Evolutionary conservation across 1,140 invertebrate genomes (phyloP).

Genomic region (Meloidogyne chitwoodi): DNA sequence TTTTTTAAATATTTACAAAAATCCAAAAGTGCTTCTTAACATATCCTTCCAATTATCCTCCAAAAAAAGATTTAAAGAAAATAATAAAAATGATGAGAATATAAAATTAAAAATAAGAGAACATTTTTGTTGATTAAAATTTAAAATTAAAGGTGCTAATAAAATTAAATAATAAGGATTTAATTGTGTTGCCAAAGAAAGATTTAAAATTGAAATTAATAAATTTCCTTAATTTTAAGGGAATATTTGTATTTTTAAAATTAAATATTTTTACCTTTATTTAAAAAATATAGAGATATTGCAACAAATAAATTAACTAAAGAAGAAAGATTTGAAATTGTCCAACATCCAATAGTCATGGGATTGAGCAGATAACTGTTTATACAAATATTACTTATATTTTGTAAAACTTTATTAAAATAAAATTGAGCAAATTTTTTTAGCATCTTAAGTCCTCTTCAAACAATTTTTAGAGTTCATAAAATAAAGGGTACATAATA

Average conservation of each 20-base stretch:
- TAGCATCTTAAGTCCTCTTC: no score
- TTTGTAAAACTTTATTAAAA: no score
- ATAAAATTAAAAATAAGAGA: slow-evolving; percentile 20
- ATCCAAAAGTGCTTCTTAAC: slow-evolving; percentile 75
- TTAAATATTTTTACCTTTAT: slow-evolving; percentile 65
- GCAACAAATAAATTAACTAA: slow-evolving; percentile 80
- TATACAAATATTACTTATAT: background rate
- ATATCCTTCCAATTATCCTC: background rate
- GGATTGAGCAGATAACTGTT: slow-evolving; percentile 87
- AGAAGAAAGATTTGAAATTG: slow-evolving; percentile 82
- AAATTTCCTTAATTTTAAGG: slow-evolving; percentile 27
- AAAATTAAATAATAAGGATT: slow-evolving; percentile 37
- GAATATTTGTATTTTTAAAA: background rate
- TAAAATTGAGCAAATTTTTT: no score
- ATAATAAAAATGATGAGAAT: slow-evolving; percentile 41
- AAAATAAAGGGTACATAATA: no score
- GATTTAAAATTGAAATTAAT: slow-evolving; percentile 37
- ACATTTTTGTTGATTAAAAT: background rate
- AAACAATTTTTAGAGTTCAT: no score
- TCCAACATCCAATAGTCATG: slow-evolving; percentile 80
- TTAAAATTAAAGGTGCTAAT: slow-evolving; percentile 28
- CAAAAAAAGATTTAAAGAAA: slow-evolving; percentile 46
- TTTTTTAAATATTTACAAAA: slow-evolving; percentile 69
- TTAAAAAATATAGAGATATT: slow-evolving; percentile 68
- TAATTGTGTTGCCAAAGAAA: slow-evolving; percentile 15